Evolutionary conservation across 2,888 invertebrate species (phyloP), one percentile per base, ranked within the genome.

Genomic region (Agelastica alni): DNA sequence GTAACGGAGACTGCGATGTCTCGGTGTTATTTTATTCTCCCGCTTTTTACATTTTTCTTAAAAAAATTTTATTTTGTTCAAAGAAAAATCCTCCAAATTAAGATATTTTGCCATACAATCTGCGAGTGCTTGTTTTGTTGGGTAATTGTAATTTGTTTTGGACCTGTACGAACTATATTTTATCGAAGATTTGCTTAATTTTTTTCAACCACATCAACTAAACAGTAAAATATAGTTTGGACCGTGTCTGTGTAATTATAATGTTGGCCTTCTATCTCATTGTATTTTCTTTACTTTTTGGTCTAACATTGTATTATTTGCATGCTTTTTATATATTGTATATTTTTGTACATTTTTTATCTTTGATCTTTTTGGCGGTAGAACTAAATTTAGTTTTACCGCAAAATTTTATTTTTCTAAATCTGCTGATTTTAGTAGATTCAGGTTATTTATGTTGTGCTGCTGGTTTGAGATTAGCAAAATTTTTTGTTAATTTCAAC

Each of bases 181-280:
- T 30, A 56, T 39, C 16, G 36, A 53, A 34, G 44, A 54, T 52
- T 16, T 53, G n/a, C 13, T 14, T 18, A 5, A 10, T 17, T 30
- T 13, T 13, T 39, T 41, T 34, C 7, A 36, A 17, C 16, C 26
- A n/a, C 6, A 41, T 12, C 3, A 46, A 20, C 12, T 46, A 22
- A 16, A 12, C 32, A 49, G 44, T 52, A 30, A 53, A 61, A 53
- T 68, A 64, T 69, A 59, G 59, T 59, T 67, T 61, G 65, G 61
- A 58, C 62, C 53, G 56, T 49, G 57, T 63, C 55, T 58, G n/a
- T 52, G 54, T 64, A 59, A 53, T 63, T 70, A 71, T 66, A 74
- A 72, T 75, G 76, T 77, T 77, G 77, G 77, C 77, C 77, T 77
- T 77, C 77, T 77, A 76, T 75, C 74, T 76, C 73, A 75, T 39